Percentiles rank a stretch among this genome's conserved stretches.
These are phyloP conservation scores for Theristicus caerulescens DNA, from an alignment of 2,113 vertebrate species.

Conservation along the genomic window DNA sequence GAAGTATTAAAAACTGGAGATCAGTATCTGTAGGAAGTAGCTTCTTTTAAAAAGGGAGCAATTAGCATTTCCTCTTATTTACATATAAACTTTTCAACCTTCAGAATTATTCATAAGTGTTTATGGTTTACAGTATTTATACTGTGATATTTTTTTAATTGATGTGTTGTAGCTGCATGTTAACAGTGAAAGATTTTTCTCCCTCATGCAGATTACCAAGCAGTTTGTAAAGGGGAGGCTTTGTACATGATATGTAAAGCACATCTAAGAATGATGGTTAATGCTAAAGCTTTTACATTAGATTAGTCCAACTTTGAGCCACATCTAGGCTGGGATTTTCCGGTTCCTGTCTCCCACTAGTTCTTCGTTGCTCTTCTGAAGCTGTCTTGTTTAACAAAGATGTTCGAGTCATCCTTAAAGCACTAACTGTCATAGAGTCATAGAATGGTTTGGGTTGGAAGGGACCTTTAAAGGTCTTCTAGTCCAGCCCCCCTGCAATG, in stretches of 20 bases:
- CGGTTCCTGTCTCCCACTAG: background rate
- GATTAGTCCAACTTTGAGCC: background rate
- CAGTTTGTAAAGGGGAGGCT: background rate
- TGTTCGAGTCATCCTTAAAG: background rate
- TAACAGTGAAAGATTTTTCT: background rate
- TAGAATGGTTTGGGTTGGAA: background rate
- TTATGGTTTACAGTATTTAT: background rate
- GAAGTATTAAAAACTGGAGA: slow-evolving; percentile 27
- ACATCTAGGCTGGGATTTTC: background rate
- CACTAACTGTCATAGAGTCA: background rate
- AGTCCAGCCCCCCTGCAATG: background rate
- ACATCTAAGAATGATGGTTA: background rate
- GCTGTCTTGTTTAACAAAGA: background rate
- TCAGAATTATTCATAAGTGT: slow-evolving; percentile 24
- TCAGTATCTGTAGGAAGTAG: slow-evolving; percentile 11
- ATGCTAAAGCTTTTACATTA: background rate
- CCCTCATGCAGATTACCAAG: background rate
- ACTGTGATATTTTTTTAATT: background rate
- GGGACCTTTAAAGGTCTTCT: background rate
- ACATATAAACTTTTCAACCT: slow-evolving; percentile 22
- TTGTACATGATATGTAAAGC: background rate
- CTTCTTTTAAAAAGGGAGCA: background rate
- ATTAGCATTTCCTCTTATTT: slow-evolving; percentile 50
- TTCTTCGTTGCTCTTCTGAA: background rate
- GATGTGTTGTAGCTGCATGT: background rate